Evolutionary conservation across 2,113 vertebrate species (phyloP).

Genomic region (Dipodomys merriami): DNA sequence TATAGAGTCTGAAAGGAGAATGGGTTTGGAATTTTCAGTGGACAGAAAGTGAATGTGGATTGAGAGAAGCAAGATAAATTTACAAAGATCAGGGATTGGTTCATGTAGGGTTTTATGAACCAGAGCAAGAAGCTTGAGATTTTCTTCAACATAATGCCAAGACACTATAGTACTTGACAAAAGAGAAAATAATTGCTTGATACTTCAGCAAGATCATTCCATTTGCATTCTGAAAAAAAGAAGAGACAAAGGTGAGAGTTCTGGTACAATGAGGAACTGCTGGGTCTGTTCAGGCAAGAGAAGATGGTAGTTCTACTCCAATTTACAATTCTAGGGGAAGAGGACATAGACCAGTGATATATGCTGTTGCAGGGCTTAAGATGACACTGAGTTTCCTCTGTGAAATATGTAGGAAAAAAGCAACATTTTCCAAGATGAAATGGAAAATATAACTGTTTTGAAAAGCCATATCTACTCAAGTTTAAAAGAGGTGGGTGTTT

Average conservation of each 20-base stretch:
- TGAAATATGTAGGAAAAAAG: slow-evolving; percentile 17
- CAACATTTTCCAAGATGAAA: neutral
- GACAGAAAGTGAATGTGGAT: neutral
- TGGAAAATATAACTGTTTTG: neutral
- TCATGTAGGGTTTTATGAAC: neutral
- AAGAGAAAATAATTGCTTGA: neutral
- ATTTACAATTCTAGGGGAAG: neutral
- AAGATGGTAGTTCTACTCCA: neutral
- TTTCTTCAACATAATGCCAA: neutral
- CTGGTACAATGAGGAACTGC: neutral
- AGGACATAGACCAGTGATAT: neutral
- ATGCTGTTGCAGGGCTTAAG: neutral
- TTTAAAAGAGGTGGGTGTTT: neutral
- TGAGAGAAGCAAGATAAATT: neutral
- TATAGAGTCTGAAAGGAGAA: neutral
- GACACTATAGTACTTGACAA: neutral
- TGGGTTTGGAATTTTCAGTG: neutral
- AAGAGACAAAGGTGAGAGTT: neutral
- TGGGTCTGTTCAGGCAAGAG: neutral
- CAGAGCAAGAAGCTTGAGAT: neutral
- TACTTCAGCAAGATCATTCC: neutral
- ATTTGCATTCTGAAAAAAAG: neutral
- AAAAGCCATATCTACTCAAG: neutral
- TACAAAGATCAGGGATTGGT: neutral
- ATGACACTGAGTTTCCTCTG: slow-evolving; percentile 27